These are phyloP conservation scores for Rambutsinella grinnellia DNA, from an alignment of 2,888 invertebrate species.

Conservation along the genomic window DNA sequence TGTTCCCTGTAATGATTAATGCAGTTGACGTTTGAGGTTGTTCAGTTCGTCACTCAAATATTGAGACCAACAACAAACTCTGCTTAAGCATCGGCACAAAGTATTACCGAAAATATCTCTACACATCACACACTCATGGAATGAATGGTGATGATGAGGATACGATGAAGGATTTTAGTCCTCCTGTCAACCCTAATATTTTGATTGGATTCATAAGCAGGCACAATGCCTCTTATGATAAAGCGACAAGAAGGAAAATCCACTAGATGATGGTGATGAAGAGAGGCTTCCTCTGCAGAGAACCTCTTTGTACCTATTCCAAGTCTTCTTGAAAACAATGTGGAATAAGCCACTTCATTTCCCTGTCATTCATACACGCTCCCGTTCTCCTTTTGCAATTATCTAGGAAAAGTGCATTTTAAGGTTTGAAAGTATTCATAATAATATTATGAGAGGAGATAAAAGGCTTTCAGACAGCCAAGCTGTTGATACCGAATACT, in stretches of 20 bases:
- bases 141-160: not conserved
- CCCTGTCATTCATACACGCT: conserved; percentile 16
- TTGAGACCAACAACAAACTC: conserved; percentile 2
- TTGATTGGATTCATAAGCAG: conserved; percentile 45
- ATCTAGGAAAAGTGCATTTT: conserved; percentile 1
- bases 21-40: conserved; percentile 48
- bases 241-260: not conserved
- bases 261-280: not conserved
- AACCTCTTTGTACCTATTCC: not conserved
- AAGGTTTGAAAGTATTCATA: conserved; percentile 6
- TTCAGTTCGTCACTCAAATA: not conserved
- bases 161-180: conserved; percentile 31
- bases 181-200: too few species aligned
- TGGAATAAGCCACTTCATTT: conserved; percentile 41
- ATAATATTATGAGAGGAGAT: conserved; percentile 14
- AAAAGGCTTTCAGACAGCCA: conserved; percentile 27
- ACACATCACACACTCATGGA: not conserved
- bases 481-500: not conserved
- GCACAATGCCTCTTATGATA: not conserved
- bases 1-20: conserved; percentile 32
- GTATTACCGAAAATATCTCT: conserved; percentile 3
- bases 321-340: conserved; percentile 16
- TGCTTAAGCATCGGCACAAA: conserved; percentile 1
- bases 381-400: conserved; percentile 10
- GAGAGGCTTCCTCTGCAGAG: conserved; percentile 6